Base-by-base conservation (phyloP, 2,888 invertebrate genomes). In the Xylota segnis region DNA sequence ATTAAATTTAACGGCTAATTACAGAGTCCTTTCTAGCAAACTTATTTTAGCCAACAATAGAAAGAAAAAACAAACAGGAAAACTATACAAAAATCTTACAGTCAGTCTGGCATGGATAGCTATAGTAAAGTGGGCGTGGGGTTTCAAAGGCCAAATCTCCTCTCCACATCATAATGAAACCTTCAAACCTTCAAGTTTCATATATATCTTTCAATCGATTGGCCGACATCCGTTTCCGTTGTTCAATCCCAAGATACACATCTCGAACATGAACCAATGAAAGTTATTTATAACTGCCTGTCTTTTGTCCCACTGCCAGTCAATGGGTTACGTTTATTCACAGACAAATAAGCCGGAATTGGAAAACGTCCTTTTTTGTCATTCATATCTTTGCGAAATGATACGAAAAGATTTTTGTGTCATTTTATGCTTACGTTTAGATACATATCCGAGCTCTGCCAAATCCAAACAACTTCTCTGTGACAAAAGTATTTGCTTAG, bases 351-450 rank as follows among this genome's bases (percentile, higher is more conserved):
- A 10, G 4, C 56, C 18, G 29, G 16, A 70, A 70, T 45, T 56
- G 40, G 43, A 18, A 70, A 56, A 56, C 5, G 29, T 68, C 56
- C 54, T 56, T 16, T n/a, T 52, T 18, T 32, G 45, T 43, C 32
- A 56, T 56, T 0, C 43, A 56, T 45, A 56, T 32, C 16, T 70
- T 32, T 18, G 7, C 32, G 32, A 45, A 12, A 43, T 56, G 45
- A 18, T 58, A 12, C 34, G 37, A 58, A 14, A 14, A 43, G 37
- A 32, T 56, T 40, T 56, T 18, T 54, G 43, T 56, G 43, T 45
- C 29, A 23, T 14, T 65, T 32, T 65, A 9, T 18, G 27, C 27
- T 14, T 7, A 23, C 9, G 10, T 27, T 29, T 7, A 37, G 23
- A 37, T 16, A 37, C 23, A 23, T 50, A 65, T 4, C 37, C 14